phyloP scores from a whole-genome alignment of 2,888 invertebrate genomes.

The Hypsopygia costalis region DNA sequence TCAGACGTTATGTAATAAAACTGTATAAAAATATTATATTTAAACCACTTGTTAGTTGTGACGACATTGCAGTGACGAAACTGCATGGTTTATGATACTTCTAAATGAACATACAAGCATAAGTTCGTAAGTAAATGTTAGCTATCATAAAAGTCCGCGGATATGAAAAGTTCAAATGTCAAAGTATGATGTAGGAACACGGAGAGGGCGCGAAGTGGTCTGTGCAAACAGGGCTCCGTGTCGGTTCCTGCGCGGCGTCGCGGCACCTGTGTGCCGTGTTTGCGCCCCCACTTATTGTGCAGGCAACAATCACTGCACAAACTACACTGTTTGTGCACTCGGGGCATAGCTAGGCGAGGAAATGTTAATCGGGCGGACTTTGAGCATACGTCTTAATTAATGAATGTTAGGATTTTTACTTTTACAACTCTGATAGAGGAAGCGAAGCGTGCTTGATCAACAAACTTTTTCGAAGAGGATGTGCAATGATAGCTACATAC shows the following conservation, averaged over 20 bases:
- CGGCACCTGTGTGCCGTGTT: slow-evolving; percentile 69
- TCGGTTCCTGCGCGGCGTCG: slow-evolving; percentile 26
- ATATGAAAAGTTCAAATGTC: slow-evolving; percentile 46
- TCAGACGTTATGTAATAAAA: too few relatives aligned
- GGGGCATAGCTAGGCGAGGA: slow-evolving; percentile 52
- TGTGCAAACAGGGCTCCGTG: slow-evolving; percentile 50
- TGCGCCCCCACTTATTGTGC: slow-evolving; percentile 67
- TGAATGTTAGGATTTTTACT: background rate
- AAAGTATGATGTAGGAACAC: slow-evolving; percentile 32
- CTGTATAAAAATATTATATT: too few relatives aligned
- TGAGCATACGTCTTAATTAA: slow-evolving; percentile 27
- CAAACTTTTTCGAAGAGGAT: too few relatives aligned
- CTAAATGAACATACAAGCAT: background rate
- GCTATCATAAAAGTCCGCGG: slow-evolving; percentile 7
- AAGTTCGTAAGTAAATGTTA: background rate
- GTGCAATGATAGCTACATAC: too few relatives aligned
- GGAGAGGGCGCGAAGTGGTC: slow-evolving; percentile 47
- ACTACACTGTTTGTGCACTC: slow-evolving; percentile 56
- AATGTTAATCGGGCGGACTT: slow-evolving; percentile 63
- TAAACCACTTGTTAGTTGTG: too few relatives aligned
- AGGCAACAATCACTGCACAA: slow-evolving; percentile 64
- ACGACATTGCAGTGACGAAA: too few relatives aligned
- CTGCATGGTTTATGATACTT: background rate
- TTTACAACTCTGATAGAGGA: too few relatives aligned
- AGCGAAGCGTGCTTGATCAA: too few relatives aligned